Conservation (phyloP, 1,140 invertebrate genomes). For the Diachasma alloeum region DNA sequence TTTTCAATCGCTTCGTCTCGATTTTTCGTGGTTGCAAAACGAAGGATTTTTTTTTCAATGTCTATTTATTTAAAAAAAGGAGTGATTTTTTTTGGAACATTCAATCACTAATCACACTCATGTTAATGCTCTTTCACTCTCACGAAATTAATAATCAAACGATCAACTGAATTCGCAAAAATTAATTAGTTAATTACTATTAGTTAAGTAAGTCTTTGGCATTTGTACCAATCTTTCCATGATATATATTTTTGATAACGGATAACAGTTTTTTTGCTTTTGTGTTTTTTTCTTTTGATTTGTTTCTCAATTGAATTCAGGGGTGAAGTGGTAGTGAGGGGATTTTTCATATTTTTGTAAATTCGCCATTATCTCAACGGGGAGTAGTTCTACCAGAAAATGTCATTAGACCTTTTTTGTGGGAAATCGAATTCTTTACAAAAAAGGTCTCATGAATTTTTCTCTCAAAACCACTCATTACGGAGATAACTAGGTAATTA, state of each 20-base stretch:
- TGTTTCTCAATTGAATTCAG: background rate
- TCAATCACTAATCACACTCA: background rate
- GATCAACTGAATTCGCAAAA: conserved; percentile 22
- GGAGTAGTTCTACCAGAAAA: too few species aligned
- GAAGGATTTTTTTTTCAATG: background rate
- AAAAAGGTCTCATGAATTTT: too few species aligned
- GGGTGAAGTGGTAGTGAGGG: background rate
- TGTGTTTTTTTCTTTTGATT: background rate
- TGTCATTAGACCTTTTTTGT: too few species aligned
- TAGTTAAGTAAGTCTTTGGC: conserved; percentile 53
- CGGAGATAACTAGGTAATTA: too few species aligned
- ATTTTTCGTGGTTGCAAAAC: background rate
- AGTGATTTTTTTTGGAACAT: background rate
- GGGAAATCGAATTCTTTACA: too few species aligned
- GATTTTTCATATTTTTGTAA: too few species aligned
- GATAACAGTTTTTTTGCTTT: conserved; percentile 17
- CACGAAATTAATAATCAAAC: background rate
- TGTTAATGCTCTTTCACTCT: background rate
- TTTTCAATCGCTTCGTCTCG: conserved; percentile 37
- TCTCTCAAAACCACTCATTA: too few species aligned
- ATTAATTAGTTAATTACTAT: conserved; percentile 37
- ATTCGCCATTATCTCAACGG: too few species aligned
- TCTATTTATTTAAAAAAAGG: background rate
- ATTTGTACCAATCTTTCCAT: conserved; percentile 52
- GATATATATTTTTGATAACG: conserved; percentile 26